These are phyloP conservation scores for Cynoglossus semilaevis DNA, from an alignment of 2,113 vertebrate species.

Conservation along the genomic window DNA sequence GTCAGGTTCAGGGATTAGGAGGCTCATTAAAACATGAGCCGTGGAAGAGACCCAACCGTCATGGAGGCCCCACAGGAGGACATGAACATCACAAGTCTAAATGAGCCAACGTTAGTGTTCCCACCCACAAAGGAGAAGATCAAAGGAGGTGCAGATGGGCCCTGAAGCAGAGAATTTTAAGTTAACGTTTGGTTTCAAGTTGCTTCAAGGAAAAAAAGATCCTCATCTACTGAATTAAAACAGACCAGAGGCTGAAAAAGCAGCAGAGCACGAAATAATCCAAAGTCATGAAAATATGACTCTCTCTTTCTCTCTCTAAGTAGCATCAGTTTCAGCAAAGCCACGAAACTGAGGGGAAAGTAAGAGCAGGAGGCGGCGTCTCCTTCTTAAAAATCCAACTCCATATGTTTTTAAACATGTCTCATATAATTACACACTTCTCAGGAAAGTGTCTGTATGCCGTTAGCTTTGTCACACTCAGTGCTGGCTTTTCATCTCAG, in stretches of 20 bases:
- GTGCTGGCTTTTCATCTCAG: constrained; percentile 10
- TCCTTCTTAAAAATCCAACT: constrained; percentile 29
- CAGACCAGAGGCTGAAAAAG: constrained; percentile 30
- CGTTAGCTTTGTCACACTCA: constrained; percentile 12
- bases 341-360: constrained; percentile 47
- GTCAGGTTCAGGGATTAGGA: constrained; percentile 53
- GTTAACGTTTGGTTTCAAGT: constrained; percentile 9
- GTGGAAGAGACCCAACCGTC: constrained; percentile 31
- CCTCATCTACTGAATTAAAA: constrained; percentile 42
- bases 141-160: background rate
- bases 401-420: background rate
- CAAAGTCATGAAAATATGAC: constrained; percentile 13
- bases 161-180: background rate
- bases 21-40: constrained; percentile 62
- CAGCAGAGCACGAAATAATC: background rate
- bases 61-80: constrained; percentile 6
- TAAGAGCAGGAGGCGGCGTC: constrained; percentile 64
- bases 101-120: background rate
- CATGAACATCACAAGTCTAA: background rate
- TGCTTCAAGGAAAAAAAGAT: constrained; percentile 2
- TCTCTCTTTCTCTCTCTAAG: constrained; percentile 19
- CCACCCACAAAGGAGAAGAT: background rate
- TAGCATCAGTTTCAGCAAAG: constrained; percentile 39
- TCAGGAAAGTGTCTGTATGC: constrained; percentile 47
- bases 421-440: constrained; percentile 16